phyloP scores from a whole-genome alignment of 35 echinoderm and acorn worm species.

The Hemicentrotus pulcherrimus region DNA sequence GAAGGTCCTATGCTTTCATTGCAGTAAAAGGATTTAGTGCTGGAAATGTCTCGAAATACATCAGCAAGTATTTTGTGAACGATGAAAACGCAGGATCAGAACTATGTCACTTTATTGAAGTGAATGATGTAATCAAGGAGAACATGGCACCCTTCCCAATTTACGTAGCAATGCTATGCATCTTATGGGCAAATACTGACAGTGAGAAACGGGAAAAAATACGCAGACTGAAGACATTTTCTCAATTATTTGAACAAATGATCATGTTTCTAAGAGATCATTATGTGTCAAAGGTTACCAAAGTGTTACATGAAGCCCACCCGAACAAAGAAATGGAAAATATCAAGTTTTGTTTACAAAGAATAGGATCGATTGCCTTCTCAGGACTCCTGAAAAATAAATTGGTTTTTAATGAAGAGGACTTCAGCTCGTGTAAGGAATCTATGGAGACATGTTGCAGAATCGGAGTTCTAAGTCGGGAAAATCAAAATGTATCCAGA shows the following conservation, averaged over 20 bases:
- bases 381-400: not conserved
- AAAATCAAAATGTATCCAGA: not conserved
- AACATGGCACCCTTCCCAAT: slow-evolving; percentile 2
- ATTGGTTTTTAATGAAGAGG: not conserved
- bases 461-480: slow-evolving; percentile 1
- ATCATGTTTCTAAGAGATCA: not conserved
- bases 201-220: not conserved
- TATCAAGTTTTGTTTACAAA: not conserved
- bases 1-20: not conserved
- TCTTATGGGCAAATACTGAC: not conserved
- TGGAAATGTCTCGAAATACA: not conserved
- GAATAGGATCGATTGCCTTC: not conserved
- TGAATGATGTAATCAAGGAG: not conserved
- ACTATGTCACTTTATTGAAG: not conserved
- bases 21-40: not conserved
- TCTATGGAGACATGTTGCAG: not conserved
- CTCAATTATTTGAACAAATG: not conserved
- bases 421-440: not conserved
- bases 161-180: not conserved
- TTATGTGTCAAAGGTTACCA: not conserved
- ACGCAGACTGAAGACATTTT: slow-evolving; percentile 1
- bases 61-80: not conserved
- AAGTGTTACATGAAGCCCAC: not conserved
- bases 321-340: not conserved
- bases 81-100: not conserved